Percentiles rank a stretch among this genome's conserved stretches.
Evolutionary conservation across 2,797 vertebrate genomes (phyloP).

Genomic region (Euthynnus affinis): DNA sequence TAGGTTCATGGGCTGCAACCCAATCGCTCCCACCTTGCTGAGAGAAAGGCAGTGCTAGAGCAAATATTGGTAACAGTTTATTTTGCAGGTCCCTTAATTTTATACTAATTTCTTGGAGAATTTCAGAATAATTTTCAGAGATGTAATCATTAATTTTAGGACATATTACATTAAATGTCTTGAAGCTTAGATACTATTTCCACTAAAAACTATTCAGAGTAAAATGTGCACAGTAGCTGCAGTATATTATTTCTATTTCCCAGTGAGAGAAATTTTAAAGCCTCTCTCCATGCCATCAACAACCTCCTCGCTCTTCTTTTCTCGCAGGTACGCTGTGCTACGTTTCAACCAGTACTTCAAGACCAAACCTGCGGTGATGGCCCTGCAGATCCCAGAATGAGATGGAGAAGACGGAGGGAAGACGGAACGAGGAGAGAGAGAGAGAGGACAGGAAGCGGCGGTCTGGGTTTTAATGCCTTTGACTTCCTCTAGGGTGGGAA

Average conservation of each 20-base stretch:
- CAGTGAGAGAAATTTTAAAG: too few relatives aligned
- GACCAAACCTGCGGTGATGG: conserved; percentile 92
- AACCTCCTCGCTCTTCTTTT: conserved; percentile 8
- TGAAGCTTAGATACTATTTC: too few relatives aligned
- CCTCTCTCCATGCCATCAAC: background rate
- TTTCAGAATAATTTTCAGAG: too few relatives aligned
- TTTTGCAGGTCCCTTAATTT: too few relatives aligned
- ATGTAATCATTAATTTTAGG: too few relatives aligned
- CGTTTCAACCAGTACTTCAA: conserved; percentile 97
- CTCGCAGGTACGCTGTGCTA: conserved; percentile 92
- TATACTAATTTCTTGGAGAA: too few relatives aligned
- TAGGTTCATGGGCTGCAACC: background rate
- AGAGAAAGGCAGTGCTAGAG: background rate
- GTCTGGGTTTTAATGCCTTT: conserved; percentile 18
- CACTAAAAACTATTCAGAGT: too few relatives aligned
- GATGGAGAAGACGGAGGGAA: background rate
- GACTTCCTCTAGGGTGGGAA: conserved; percentile 30
- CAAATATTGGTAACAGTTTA: background rate
- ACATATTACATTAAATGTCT: too few relatives aligned
- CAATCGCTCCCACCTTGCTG: background rate
- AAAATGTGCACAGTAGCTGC: too few relatives aligned
- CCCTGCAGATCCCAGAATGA: conserved; percentile 92
- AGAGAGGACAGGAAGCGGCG: conserved; percentile 8
- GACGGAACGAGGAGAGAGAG: background rate
- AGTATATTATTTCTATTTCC: too few relatives aligned